These are phyloP conservation scores for Gortyna flavago DNA, from an alignment of 2,888 invertebrate genomes.

Conservation along the genomic window DNA sequence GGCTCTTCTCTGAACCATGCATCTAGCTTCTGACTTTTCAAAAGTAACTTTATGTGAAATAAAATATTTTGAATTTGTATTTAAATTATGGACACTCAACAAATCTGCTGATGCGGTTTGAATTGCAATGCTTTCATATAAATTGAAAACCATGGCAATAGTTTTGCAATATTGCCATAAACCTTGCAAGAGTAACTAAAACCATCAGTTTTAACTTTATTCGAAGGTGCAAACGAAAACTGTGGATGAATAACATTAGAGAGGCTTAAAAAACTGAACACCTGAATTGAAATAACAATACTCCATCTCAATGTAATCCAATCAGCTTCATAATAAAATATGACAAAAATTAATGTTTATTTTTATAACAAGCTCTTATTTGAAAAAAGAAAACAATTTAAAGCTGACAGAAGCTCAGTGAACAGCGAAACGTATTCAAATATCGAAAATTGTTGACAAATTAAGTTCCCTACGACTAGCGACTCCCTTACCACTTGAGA, in stretches of 20 bases:
- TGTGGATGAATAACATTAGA: background rate
- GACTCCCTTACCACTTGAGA: conserved; percentile 89
- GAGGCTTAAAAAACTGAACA: conserved; percentile 35
- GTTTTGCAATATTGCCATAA: background rate
- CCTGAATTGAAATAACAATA: conserved; percentile 46
- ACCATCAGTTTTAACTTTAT: background rate
- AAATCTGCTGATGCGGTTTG: background rate
- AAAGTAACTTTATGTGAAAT: background rate
- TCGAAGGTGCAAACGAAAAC: background rate
- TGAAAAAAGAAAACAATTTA: conserved; percentile 87
- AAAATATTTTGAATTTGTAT: background rate
- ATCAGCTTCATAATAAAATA: conserved; percentile 59
- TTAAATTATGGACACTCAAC: background rate
- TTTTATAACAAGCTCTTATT: conserved; percentile 75
- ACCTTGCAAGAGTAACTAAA: background rate
- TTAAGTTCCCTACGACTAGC: conserved; percentile 88
- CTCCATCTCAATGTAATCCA: conserved; percentile 50
- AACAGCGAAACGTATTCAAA: conserved; percentile 89
- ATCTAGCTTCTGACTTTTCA: too few species aligned
- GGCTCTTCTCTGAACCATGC: background rate
- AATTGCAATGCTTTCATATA: background rate
- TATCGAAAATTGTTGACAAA: conserved; percentile 90
- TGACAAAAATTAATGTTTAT: conserved; percentile 61
- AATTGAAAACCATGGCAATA: background rate
- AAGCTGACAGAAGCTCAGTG: conserved; percentile 89